Evolutionary conservation across 2,797 vertebrate species (phyloP).

Genomic region (Pipistrellus pygmaeus): DNA sequence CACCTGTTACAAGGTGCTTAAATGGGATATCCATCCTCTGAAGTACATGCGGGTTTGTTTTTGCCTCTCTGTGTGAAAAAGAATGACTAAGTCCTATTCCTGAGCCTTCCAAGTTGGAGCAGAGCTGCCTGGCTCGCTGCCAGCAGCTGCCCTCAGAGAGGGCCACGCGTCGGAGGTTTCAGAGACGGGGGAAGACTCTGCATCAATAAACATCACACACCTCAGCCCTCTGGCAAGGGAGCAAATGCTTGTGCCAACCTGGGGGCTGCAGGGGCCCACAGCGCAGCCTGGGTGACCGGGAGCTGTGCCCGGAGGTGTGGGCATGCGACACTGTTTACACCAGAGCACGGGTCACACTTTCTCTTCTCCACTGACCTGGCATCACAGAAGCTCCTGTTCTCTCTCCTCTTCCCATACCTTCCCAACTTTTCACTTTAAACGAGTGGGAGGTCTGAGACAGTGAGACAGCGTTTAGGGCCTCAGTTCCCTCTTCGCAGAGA

Average conservation of each 20-base stretch:
- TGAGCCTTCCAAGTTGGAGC: neutral
- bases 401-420: neutral
- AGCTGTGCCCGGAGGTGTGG: neutral
- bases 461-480: neutral
- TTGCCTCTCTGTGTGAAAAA: neutral
- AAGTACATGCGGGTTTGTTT: neutral
- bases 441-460: neutral
- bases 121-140: neutral
- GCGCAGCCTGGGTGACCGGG: accelerated
- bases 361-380: accelerated
- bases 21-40: slow-evolving; percentile 30
- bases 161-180: neutral
- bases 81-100: neutral
- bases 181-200: neutral
- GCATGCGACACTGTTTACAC: neutral
- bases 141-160: neutral
- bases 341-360: neutral
- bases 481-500: neutral
- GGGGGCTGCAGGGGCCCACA: accelerated
- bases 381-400: neutral
- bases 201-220: neutral
- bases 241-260: neutral
- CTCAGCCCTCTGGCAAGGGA: neutral
- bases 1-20: neutral
- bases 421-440: neutral